These are phyloP conservation scores for Andrena haemorrhoa DNA, from an alignment of 2,888 invertebrate genomes.

Conservation along the genomic window DNA sequence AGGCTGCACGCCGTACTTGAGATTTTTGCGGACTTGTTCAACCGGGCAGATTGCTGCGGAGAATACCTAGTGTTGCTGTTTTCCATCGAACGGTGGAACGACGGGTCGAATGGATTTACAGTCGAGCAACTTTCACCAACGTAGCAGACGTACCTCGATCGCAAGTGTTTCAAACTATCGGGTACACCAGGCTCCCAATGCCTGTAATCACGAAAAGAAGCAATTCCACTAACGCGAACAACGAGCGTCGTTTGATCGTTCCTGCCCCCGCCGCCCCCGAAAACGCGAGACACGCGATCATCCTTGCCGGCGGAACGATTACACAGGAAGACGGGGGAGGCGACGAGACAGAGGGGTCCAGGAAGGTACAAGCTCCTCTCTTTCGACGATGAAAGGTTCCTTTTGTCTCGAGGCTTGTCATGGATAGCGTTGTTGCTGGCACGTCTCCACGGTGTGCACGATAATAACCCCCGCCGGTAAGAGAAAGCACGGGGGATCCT, in stretches of 20 bases:
- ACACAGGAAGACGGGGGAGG: slow-evolving; percentile 25
- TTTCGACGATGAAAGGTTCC: slow-evolving; percentile 59
- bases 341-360: slow-evolving; percentile 22
- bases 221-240: not conserved
- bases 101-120: not conserved
- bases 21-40: not conserved
- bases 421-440: slow-evolving; percentile 67
- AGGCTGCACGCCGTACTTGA: slow-evolving; percentile 2
- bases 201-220: not conserved
- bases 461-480: slow-evolving; percentile 69
- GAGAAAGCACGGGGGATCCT: slow-evolving; percentile 65
- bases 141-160: not conserved
- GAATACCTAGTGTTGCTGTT: not conserved
- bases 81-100: not conserved
- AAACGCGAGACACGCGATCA: slow-evolving; percentile 43
- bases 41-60: not conserved
- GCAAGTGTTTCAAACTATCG: not conserved
- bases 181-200: not conserved
- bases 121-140: not conserved
- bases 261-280: not conserved
- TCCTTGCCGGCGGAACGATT: slow-evolving; percentile 35
- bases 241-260: slow-evolving; percentile 42
- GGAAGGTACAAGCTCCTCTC: slow-evolving; percentile 53
- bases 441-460: slow-evolving; percentile 65
- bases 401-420: slow-evolving; percentile 67